phyloP scores from a whole-genome alignment of 1,140 invertebrate species.

The Adelges cooleyi region DNA sequence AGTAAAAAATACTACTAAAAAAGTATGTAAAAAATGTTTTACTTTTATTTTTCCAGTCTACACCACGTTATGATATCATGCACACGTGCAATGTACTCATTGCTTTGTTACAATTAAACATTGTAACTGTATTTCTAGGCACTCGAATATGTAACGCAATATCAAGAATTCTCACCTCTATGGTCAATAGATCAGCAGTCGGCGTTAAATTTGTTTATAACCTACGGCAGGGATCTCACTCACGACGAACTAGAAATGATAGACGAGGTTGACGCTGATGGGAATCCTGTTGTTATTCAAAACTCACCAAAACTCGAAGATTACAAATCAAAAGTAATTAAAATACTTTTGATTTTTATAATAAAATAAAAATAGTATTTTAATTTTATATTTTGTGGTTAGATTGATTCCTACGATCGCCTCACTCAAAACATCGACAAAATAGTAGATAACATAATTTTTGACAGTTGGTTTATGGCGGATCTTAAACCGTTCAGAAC shows the following conservation, averaged over 20 bases:
- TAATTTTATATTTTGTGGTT: no score
- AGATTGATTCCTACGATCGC: constrained; percentile 51
- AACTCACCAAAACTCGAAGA: constrained; percentile 45
- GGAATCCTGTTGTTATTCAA: constrained; percentile 39
- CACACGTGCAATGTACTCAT: no score
- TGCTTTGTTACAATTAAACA: no score
- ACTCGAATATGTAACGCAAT: constrained; percentile 30
- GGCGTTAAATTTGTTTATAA: constrained; percentile 52
- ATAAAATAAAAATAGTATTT: not conserved
- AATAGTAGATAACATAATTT: constrained; percentile 41
- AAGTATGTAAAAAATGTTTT: no score
- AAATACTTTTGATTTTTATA: no score
- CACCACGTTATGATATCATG: no score
- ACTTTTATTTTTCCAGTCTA: no score
- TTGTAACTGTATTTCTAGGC: no score
- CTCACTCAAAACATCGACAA: constrained; percentile 46
- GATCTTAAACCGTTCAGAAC: constrained; percentile 62
- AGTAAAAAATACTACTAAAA: no score
- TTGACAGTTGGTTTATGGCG: constrained; percentile 60
- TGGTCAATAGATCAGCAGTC: constrained; percentile 53
- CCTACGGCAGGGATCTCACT: constrained; percentile 49
- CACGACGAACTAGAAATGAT: constrained; percentile 44
- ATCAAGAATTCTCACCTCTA: constrained; percentile 44
- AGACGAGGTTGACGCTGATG: constrained; percentile 42
- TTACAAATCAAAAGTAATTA: constrained; percentile 47